Conservation (phyloP, 2,113 vertebrate genomes). For the Eira barbara region DNA sequence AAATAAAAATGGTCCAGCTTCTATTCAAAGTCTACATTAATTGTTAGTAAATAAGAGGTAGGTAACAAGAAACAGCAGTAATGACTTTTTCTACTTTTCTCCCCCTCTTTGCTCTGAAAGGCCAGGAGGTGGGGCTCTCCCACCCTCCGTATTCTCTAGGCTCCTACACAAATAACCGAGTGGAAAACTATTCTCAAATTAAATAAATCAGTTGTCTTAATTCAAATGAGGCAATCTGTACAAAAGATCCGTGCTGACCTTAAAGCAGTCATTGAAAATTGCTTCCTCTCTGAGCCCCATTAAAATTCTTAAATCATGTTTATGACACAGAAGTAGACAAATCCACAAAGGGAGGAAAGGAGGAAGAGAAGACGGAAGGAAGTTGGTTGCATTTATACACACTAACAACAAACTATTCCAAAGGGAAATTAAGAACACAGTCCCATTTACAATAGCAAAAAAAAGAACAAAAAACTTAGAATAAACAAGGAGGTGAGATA, state of each 20-base stretch:
- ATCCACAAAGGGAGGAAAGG: neutral
- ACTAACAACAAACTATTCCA: neutral
- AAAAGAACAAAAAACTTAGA: neutral
- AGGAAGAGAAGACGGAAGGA: neutral
- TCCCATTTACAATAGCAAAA: neutral
- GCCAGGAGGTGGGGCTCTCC: neutral
- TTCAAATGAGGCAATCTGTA: neutral
- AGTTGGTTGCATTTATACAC: neutral
- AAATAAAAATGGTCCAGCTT: neutral
- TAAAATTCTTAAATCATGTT: neutral
- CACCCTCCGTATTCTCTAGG: neutral
- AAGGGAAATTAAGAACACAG: neutral
- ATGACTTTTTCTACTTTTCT: neutral
- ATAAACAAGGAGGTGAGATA: neutral
- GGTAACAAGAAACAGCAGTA: neutral
- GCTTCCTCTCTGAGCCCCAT: neutral
- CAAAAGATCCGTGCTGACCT: neutral
- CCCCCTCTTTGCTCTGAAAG: neutral
- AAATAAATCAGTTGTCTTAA: neutral
- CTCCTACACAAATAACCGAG: neutral
- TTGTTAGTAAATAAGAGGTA: neutral
- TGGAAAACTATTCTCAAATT: neutral
- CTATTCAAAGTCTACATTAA: neutral
- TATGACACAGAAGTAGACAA: neutral
- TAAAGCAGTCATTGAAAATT: neutral